Percentiles rank a stretch among this genome's conserved stretches.
Conservation (phyloP, 1,140 invertebrate genomes). For the Meteorus sp. region DNA sequence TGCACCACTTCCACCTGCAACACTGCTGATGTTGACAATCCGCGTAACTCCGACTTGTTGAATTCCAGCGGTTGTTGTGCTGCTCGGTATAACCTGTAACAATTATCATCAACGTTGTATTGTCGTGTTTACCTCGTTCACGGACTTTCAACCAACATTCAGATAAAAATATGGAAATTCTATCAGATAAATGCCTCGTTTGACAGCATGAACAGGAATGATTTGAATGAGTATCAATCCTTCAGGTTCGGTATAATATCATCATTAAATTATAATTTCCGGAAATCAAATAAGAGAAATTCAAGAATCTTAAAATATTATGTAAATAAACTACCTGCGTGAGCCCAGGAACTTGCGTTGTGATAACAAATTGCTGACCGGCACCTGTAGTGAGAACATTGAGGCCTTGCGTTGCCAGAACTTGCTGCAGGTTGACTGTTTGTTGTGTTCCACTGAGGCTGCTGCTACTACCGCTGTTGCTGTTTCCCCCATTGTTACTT, state of each 20-base stretch:
- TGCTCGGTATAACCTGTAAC: constrained; percentile 48
- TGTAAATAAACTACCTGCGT: constrained; percentile 45
- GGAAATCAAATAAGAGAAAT: neutral
- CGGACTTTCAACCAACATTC: neutral
- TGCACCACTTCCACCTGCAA: constrained; percentile 42
- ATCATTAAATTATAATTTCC: constrained; percentile 30
- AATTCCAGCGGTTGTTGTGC: constrained; percentile 44
- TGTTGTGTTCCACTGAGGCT: constrained; percentile 50
- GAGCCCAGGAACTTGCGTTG: constrained; percentile 56
- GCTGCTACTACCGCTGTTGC: constrained; percentile 47
- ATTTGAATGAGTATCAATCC: constrained; percentile 39
- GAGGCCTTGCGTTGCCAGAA: constrained; percentile 54
- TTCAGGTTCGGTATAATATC: constrained; percentile 41
- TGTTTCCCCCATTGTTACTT: constrained; percentile 52
- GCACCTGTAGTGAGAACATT: constrained; percentile 54
- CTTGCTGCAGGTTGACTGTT: constrained; percentile 57
- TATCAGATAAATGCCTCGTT: constrained; percentile 44
- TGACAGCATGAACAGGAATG: constrained; percentile 32
- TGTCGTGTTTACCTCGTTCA: neutral
- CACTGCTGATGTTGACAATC: constrained; percentile 52
- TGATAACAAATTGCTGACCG: constrained; percentile 59
- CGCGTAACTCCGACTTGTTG: constrained; percentile 55
- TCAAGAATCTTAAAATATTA: neutral
- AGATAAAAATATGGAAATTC: neutral
- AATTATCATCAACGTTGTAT: constrained; percentile 12